Base-by-base conservation (phyloP, 1,140 invertebrate genomes). In the Euwallacea similis region DNA sequence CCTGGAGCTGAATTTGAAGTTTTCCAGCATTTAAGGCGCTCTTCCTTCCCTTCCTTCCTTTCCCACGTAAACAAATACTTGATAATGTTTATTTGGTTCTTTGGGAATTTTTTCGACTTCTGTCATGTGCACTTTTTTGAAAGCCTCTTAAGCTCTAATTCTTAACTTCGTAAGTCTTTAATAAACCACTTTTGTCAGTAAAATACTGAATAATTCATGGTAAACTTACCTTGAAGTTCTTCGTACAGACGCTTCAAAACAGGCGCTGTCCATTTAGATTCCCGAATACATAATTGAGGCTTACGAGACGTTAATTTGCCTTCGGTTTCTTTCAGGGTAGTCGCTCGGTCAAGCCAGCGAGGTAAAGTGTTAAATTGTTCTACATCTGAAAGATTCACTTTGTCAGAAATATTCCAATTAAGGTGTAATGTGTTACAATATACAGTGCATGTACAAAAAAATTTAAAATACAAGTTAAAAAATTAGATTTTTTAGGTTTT, bases 41-140 rank as follows among this genome's bases (percentile, higher is more conserved):
- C 90, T 80, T 33, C 90, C 90, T 72, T 87, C 81, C 11, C 92
- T 82, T 6, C 91, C 79, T 75, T 85, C 88, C 77, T 92, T n/a
- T n/a, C n/a, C 90, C 64, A 92, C 77, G 74, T 86, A 82, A 10
- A 88, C 82, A 11, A 86, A 82, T 2, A 86, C 84, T 69, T 89
- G 84, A 75, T 91, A 85, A 54, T 78, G 77, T 0, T 82, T 78
- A 74, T 89, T 88, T 59, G 87, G 84, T 2, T 81, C 77, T 42
- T 86, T 82, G 7, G 81, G 78, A 6, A 86, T 81, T 1, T 81
- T 79, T 16, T 84, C 84, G 15, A 87, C 83, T 63, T 84, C 82
- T 33, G 89, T 88, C 7, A 88, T 90, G 47, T 79, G 79, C n/a
- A 76, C 74, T 69, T 16, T 67, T 16, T 2, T 61, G 7, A 50